Evolutionary conservation across 2,797 vertebrate species (phyloP), one percentile per base, ranked within the genome.

Genomic region (Darevskia mixta): DNA sequence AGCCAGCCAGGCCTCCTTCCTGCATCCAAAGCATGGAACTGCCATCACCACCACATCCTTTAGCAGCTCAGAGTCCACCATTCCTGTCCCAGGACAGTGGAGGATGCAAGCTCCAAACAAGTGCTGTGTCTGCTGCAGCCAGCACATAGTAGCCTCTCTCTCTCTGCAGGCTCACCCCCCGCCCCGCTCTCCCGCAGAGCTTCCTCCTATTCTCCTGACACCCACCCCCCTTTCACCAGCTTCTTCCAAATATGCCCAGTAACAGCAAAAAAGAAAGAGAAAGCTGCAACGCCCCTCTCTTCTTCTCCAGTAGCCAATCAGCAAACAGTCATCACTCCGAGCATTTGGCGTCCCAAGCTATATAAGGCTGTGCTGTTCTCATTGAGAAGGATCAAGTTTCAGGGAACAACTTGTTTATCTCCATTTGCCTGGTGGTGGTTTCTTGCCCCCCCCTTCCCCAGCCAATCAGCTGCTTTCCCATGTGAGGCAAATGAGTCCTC

Each of bases 181-280:
- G 4, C 38, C 38, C 38, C 3, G 5, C 35, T 1, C 0, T 18
- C 0, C 13, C 76, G 66, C 71, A 32, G 38, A 38, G 45, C 43
- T 61, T 58, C 18, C 85, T 86, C 79, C 6, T 79, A 78, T 72
- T 11, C 61, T 88, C 87, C 83, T 88, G 82, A 58, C 92, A 85
- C 77, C 20, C 20, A 10, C 1, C 5, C 13, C 90, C 79, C 55
- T 55, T 20, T 6, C 38, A 61, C 11, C 80, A 89, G 58, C 82
- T 92, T 92, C 91, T 95, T 92, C 94, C 82, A 92, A 94, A 79
- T 96, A 95, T 95, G 92, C 95, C 93, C 75, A 0, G 95, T 88
- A 95, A 93, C 96, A 94, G 90, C 89, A 35, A 79, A 64, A 78
- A 6, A 8, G 5, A 32, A n/a, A 18, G 1, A 5, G 1, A 13